Conservation (phyloP, 2,888 invertebrate genomes). For the Heliconius charithonia region DNA sequence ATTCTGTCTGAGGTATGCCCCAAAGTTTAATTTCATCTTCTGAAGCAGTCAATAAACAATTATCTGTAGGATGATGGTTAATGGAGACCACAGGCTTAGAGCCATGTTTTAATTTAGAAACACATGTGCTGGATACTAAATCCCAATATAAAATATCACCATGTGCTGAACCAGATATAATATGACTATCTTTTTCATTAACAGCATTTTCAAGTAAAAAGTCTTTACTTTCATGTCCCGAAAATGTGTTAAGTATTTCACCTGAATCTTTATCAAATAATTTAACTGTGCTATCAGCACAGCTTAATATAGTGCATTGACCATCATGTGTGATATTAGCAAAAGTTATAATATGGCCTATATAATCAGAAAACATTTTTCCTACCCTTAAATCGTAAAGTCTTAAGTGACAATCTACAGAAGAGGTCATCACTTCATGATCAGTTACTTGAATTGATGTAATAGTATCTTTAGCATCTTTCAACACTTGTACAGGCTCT, state of each 20-base stretch:
- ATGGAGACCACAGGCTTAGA: slow-evolving; percentile 90
- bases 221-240: slow-evolving; percentile 92
- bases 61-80: slow-evolving; percentile 90
- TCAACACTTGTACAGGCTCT: slow-evolving; percentile 85
- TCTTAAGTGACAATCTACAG: slow-evolving; percentile 93
- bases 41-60: slow-evolving; percentile 88
- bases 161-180: slow-evolving; percentile 95
- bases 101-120: slow-evolving; percentile 78
- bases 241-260: slow-evolving; percentile 85
- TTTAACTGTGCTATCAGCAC: slow-evolving; percentile 91
- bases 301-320: slow-evolving; percentile 94
- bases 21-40: slow-evolving; percentile 89
- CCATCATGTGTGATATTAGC: slow-evolving; percentile 95
- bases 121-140: slow-evolving; percentile 87
- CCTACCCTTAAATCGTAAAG: slow-evolving; percentile 96
- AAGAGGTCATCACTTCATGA: slow-evolving; percentile 94
- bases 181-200: slow-evolving; percentile 91
- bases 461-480: slow-evolving; percentile 97
- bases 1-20: slow-evolving; percentile 70
- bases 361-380: slow-evolving; percentile 90
- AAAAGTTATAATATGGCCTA: slow-evolving; percentile 93
- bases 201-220: slow-evolving; percentile 94
- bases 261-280: slow-evolving; percentile 91
- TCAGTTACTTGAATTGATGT: slow-evolving; percentile 91
- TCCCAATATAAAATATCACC: slow-evolving; percentile 96